These are phyloP conservation scores for Brenthis ino DNA, from an alignment of 2,888 invertebrate genomes.

Conservation along the genomic window DNA sequence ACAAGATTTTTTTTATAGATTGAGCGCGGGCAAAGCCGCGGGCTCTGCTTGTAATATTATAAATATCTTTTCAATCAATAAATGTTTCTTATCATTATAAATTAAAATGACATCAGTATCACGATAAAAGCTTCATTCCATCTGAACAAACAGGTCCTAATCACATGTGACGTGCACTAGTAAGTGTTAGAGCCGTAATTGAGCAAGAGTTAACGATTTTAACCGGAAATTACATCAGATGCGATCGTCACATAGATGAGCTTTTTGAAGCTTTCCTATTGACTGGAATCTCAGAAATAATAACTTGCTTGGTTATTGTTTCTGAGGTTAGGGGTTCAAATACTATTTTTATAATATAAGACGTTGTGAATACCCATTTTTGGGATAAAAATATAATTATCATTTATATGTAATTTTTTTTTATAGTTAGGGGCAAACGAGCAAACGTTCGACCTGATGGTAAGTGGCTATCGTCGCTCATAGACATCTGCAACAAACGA, in stretches of 20 bases:
- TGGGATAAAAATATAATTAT: too few species aligned
- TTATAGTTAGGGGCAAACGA: too few species aligned
- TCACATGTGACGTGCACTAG: slow-evolving; percentile 21
- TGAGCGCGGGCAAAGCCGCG: too few species aligned
- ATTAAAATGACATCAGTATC: slow-evolving; percentile 13
- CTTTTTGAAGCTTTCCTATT: slow-evolving; percentile 18
- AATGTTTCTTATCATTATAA: slow-evolving; percentile 14
- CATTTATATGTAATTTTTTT: too few species aligned
- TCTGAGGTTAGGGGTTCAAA: too few species aligned
- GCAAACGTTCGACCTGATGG: too few species aligned
- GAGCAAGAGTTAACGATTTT: slow-evolving; percentile 28
- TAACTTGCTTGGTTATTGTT: not conserved
- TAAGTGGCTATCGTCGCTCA: too few species aligned
- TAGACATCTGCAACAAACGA: too few species aligned
- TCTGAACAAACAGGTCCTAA: slow-evolving; percentile 30
- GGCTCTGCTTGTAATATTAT: too few species aligned
- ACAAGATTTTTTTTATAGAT: too few species aligned
- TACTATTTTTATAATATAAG: not conserved
- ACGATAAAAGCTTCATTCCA: slow-evolving; percentile 15
- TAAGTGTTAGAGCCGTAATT: slow-evolving; percentile 27
- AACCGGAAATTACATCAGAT: slow-evolving; percentile 36
- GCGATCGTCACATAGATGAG: slow-evolving; percentile 3
- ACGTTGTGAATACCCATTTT: too few species aligned
- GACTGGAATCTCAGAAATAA: slow-evolving; percentile 9
- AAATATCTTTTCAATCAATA: slow-evolving; percentile 1